Base-by-base conservation (phyloP, 92 coral and sea anemone species). In the Galaxea fascicularis region DNA sequence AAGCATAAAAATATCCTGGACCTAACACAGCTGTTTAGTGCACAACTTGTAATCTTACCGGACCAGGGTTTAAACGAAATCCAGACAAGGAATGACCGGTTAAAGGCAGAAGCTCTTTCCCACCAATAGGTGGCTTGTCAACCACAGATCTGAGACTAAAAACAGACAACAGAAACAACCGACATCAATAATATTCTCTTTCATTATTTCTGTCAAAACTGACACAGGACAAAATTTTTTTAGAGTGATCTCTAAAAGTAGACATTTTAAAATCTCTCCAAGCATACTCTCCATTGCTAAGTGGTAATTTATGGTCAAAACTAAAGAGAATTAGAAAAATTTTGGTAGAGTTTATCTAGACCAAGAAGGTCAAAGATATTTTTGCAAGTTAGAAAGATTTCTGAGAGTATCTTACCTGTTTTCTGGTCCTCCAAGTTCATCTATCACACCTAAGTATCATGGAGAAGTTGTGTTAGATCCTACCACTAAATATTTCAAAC, bases 81-180 rank as follows among this genome's bases (percentile, higher is more conserved):
- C 99, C 99, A 60, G 99, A 95, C 78, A 96, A 85, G 4, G 98
- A 91, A 71, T 94, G 99, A 39, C 97, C 98, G 62, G 98, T 92
- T 29, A 96, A 80, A 4, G 98, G 97, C 4, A 96, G 77, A 17
- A 96, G 88, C 74, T 96, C 99, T 70, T 96, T 96, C 24, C 98
- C 99, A 70, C 99, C 99, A 44, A 96, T 95, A 22, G 99, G 99
- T 57, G 99, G 99, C 84, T 96, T 96, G 81, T 96, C 95, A 18
- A 96, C 94, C 81, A 96, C 97, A 54, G 98, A 95, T 39, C 92
- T 92, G 18, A 95, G 92, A 74, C 98, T 95, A 63, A 4, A 74
- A 49, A 35, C 39, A 68, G 62, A 65, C 15, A 71, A 44, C 21
- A 63, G 24, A 22, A 0, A 54, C 21, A 54, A 39, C 4, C 0